Conservation (phyloP, 1,140 invertebrate genomes). For the Ericerus pela region DNA sequence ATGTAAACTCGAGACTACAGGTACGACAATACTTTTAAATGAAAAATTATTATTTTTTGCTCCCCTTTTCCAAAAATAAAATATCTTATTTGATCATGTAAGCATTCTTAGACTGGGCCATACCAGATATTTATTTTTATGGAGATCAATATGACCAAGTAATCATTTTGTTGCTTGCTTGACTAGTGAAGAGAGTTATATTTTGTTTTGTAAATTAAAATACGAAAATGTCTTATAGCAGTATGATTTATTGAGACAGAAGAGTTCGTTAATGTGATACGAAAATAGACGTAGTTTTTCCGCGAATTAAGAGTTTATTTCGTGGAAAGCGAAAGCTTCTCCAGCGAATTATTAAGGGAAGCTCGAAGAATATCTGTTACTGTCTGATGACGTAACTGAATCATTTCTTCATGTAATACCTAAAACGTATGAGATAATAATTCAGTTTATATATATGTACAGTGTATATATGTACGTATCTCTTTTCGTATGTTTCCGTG, state of each 20-base stretch:
- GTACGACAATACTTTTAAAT: no score
- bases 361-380: slow-evolving; percentile 5
- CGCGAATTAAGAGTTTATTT: background rate
- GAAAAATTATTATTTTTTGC: no score
- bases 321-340: background rate
- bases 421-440: slow-evolving; percentile 9
- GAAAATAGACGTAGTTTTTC: background rate
- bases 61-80: no score
- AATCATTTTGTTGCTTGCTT: no score
- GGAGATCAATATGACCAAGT: no score
- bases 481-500: background rate
- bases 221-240: background rate
- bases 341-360: slow-evolving; percentile 3
- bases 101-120: no score
- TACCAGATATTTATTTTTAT: no score
- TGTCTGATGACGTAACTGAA: slow-evolving; percentile 6
- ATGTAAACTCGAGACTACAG: no score
- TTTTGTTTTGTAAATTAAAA: slow-evolving; percentile 5
- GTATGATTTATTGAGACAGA: slow-evolving; percentile 9
- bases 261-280: background rate
- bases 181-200: no score
- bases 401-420: slow-evolving; percentile 11
- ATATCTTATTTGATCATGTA: no score
- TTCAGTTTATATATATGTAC: slow-evolving; percentile 7
- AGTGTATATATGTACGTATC: background rate